Conservation (phyloP, 2,888 invertebrate genomes). For the Parnassius apollo region DNA sequence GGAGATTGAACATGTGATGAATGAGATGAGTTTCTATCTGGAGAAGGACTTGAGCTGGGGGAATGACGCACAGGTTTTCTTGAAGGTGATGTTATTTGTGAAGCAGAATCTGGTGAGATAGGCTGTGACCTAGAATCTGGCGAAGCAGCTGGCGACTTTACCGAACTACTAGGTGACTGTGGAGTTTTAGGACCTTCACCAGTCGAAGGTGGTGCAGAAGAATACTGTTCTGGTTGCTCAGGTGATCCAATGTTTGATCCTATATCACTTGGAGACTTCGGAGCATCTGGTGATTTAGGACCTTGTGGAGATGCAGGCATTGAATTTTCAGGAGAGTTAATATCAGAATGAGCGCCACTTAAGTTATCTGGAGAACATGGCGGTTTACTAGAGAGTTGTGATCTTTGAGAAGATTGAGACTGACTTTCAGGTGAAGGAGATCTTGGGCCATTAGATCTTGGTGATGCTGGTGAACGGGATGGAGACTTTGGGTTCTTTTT, state of each 20-base stretch:
- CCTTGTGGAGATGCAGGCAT: conserved; percentile 61
- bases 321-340: conserved; percentile 74
- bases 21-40: conserved; percentile 55
- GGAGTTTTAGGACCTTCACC: conserved; percentile 68
- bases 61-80: conserved; percentile 47
- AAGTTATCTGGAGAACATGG: conserved; percentile 63
- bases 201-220: conserved; percentile 48
- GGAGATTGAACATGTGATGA: conserved; percentile 48
- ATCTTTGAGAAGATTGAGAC: conserved; percentile 40
- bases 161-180: conserved; percentile 56
- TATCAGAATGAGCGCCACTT: conserved; percentile 69
- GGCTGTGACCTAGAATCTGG: conserved; percentile 57
- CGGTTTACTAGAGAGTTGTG: conserved; percentile 40
- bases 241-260: conserved; percentile 46
- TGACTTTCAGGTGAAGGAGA: conserved; percentile 49
- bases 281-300: conserved; percentile 72
- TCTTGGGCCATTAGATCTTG: conserved; percentile 44
- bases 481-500: conserved; percentile 66
- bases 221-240: conserved; percentile 51
- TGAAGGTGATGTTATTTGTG: conserved; percentile 48
- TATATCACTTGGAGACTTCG: conserved; percentile 64
- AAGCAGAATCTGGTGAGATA: conserved; percentile 58
- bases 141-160: conserved; percentile 56
- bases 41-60: conserved; percentile 61
- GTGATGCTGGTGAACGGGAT: conserved; percentile 45